Evolutionary conservation across 2,113 vertebrate species (phyloP).

Genomic region (Serilophus lunatus): DNA sequence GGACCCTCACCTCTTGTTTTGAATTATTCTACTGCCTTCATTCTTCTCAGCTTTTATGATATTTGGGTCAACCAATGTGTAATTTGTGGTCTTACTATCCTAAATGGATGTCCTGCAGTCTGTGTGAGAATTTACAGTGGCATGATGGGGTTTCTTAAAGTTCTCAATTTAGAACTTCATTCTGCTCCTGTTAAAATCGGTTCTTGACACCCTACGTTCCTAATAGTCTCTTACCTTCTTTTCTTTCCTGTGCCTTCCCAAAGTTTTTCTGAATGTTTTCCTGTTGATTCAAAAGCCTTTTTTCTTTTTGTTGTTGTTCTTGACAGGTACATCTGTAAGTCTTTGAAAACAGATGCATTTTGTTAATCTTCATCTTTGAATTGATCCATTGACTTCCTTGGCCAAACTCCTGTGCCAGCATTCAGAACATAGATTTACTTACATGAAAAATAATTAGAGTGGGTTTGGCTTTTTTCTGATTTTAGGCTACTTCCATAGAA

Average conservation of each 20-base stretch:
- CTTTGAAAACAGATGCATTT: background rate
- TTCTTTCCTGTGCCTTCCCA: background rate
- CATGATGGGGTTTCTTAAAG: background rate
- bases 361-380: background rate
- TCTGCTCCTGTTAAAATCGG: background rate
- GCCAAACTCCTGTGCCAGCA: background rate
- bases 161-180: background rate
- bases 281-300: background rate
- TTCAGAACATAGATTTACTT: background rate
- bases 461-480: background rate
- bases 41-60: background rate
- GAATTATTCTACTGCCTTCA: background rate
- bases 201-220: background rate
- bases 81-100: background rate
- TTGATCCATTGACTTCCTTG: background rate
- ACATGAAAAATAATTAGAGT: background rate
- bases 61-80: background rate
- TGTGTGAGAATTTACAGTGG: background rate
- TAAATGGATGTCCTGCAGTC: background rate
- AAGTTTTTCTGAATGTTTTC: background rate
- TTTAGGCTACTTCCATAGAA: background rate
- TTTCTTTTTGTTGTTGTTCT: background rate
- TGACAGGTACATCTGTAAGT: background rate
- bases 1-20: background rate
- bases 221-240: background rate